Evolutionary conservation across 2,113 vertebrate genomes (phyloP), one percentile per base, ranked within the genome.

Genomic region (Mixornis gularis): DNA sequence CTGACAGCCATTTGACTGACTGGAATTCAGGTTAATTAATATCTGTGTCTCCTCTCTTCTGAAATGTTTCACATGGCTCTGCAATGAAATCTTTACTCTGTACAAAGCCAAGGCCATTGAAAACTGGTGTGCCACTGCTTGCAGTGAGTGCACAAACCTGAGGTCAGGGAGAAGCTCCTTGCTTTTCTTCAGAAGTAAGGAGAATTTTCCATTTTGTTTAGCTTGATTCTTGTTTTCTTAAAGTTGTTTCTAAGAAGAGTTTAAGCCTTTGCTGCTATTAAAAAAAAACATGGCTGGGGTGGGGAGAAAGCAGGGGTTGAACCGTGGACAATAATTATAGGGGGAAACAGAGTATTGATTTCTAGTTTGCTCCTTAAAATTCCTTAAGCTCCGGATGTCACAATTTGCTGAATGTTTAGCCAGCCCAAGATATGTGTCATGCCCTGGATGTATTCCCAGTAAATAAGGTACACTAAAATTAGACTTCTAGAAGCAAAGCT

Each of bases 271-370:
- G 34, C 10, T 84, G 43, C 36, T 22, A 72, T 19, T 7, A 18
- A 29, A 60, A 21, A 29, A 26, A 46, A 8, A 2, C 4, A 3
- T 30, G 43, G 14, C 10, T 2, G 4, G 9, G 1, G 5, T 4
- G 6, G 4, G 3, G 7, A 2, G 5, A 1, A 11, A 13, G 2
- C 7, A 10, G 6, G 4, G 24, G n/a, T 40, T 32, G 59, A 77
- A 62, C 11, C 5, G 2, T n/a, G 38, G 46, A 9, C 18, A 48
- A 17, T 34, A 55, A 66, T 22, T 60, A 20, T 12, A 69, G 20
- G 34, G 26, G 21, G 4, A 85, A 77, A n/a, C 26, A 74, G 17
- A 29, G 44, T 27, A 48, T 6, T 29, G 18, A 29, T 71, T 85
- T 76, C 41, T 52, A 30, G 9, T 62, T 83, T 49, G 12, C 17